Evolutionary conservation across 2,888 invertebrate genomes (phyloP).

Genomic region (Pelosia muscerda): DNA sequence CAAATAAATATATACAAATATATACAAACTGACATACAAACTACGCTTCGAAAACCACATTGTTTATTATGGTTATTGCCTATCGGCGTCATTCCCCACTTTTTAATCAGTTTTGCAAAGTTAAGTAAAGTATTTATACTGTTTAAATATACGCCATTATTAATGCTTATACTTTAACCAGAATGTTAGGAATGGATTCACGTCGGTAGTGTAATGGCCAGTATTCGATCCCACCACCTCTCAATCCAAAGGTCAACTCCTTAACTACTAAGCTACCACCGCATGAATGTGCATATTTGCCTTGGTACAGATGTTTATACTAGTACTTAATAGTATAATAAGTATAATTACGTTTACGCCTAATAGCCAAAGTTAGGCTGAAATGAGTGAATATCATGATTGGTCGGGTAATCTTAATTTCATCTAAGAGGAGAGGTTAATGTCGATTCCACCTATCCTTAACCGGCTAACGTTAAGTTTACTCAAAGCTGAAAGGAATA

Average conservation of each 20-base stretch:
- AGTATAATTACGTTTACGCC: too few relatives aligned
- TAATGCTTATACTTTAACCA: too few relatives aligned
- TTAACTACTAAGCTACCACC: too few relatives aligned
- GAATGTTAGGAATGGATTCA: too few relatives aligned
- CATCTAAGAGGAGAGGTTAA: background rate
- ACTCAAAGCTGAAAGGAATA: background rate
- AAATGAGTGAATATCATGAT: background rate
- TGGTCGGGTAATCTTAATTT: background rate
- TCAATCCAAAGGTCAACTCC: too few relatives aligned
- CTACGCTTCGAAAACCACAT: background rate
- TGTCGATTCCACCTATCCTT: background rate
- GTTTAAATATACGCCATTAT: too few relatives aligned
- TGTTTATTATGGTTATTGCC: background rate
- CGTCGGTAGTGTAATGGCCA: too few relatives aligned
- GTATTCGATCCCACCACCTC: too few relatives aligned
- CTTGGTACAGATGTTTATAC: background rate
- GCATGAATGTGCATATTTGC: too few relatives aligned
- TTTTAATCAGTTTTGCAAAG: background rate
- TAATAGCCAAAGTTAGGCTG: too few relatives aligned
- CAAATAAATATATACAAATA: background rate
- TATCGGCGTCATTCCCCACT: background rate
- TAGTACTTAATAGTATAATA: too few relatives aligned
- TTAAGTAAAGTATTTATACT: too few relatives aligned
- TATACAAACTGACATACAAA: background rate
- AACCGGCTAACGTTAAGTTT: background rate